Evolutionary conservation across 23 tunicate genomes (phyloP).

Genomic region (Halocynthia roretzi): DNA sequence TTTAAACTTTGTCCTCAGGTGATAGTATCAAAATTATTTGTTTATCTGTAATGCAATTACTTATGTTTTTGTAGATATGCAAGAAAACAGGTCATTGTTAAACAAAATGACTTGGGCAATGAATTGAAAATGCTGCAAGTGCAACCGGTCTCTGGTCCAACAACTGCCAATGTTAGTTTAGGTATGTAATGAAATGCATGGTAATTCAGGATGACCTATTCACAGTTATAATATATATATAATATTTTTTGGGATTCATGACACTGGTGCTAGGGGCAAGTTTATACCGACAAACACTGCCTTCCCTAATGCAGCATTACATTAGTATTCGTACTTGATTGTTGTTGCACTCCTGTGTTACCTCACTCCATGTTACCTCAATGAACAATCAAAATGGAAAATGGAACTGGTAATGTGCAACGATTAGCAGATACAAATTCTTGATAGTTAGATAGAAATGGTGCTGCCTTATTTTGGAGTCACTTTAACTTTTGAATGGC

Average conservation of each 20-base stretch:
- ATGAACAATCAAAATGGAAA: too few species aligned
- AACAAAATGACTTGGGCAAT: background rate
- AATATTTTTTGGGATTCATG: background rate
- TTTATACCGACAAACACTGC: too few species aligned
- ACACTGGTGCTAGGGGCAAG: background rate
- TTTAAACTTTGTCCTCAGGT: background rate
- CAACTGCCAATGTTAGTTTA: constrained; percentile 18
- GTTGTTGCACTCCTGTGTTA: too few species aligned
- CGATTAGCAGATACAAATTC: too few species aligned
- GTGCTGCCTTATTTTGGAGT: too few species aligned
- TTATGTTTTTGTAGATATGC: constrained; percentile 1
- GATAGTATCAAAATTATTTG: background rate
- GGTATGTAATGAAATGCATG: background rate
- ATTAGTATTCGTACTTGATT: too few species aligned
- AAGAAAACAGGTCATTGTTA: constrained; percentile 15
- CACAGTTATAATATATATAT: background rate
- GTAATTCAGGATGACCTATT: background rate
- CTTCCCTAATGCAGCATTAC: too few species aligned
- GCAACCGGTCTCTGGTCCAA: constrained; percentile 3
- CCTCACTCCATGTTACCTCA: too few species aligned
- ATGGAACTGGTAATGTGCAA: too few species aligned
- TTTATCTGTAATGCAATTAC: background rate
- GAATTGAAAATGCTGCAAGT: background rate
- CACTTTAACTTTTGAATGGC: background rate
- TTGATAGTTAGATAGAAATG: too few species aligned